Percentiles rank a stretch among this genome's conserved stretches.
These are phyloP conservation scores for Chiridota heheva DNA, from an alignment of 35 echinoderm and acorn worm species.

Conservation along the genomic window DNA sequence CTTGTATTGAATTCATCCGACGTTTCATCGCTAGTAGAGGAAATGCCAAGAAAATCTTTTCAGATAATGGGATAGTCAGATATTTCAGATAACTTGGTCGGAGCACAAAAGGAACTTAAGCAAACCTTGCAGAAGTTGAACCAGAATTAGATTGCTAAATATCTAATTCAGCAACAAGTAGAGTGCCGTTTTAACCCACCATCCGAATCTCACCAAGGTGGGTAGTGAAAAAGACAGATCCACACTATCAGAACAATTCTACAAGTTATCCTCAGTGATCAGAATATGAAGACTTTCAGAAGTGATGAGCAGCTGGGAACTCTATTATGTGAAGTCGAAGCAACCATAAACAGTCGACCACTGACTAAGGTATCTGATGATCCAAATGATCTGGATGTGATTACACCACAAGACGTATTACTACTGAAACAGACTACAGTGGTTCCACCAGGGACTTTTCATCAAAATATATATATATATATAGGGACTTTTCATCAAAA, in stretches of 20 bases:
- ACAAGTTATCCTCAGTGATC: not conserved
- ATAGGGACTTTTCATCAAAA: too few species aligned
- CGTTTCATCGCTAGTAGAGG: slow-evolving; percentile 32
- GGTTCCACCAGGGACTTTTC: slow-evolving; percentile 11
- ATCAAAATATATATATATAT: too few species aligned
- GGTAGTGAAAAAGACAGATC: slow-evolving; percentile 54
- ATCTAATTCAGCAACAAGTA: too few species aligned
- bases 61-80: slow-evolving; percentile 49
- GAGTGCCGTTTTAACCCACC: slow-evolving; percentile 50
- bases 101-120: slow-evolving; percentile 28
- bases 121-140: not conserved
- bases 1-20: slow-evolving; percentile 47
- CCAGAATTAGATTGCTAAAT: too few species aligned
- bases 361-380: slow-evolving; percentile 24
- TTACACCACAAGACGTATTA: slow-evolving; percentile 43
- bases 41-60: slow-evolving; percentile 26
- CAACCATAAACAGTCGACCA: slow-evolving; percentile 38
- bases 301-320: slow-evolving; percentile 33
- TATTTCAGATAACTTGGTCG: slow-evolving; percentile 63
- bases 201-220: slow-evolving; percentile 28
- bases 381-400: slow-evolving; percentile 32
- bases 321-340: too few species aligned
- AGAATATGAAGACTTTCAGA: slow-evolving; percentile 29
- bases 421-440: not conserved
- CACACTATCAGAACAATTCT: slow-evolving; percentile 34